Base-by-base conservation (phyloP, 2,888 invertebrate species). In the Diaperis boleti region DNA sequence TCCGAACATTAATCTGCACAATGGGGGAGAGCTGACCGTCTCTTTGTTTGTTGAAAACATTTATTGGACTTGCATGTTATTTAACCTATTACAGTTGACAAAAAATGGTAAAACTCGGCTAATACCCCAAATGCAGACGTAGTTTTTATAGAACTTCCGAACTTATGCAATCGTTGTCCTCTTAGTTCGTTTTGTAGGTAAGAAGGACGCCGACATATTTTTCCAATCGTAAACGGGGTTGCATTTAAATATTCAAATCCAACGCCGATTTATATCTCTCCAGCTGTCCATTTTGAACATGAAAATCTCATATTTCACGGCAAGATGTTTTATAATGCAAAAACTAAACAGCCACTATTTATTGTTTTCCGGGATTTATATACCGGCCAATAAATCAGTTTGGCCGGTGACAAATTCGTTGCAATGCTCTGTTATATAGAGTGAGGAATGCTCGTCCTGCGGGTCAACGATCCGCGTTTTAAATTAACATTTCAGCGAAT, bases 231-330 rank as follows among this genome's bases (percentile, higher is more conserved):
- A 37, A 57, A 47, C 39, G 45, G 37, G 59, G 49, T 49, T 63
- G 56, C 63, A 61, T 67, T 67, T 67, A 67, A 61, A 67, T 67
- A 65, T 67, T 67, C 60, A 59, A 67, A 65, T 67, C 60, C 59
- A 62, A 54, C 59, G 17, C 55, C 63, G 67, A 67, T 67, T 67
- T 67, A 63, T 67, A 59, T 59, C 60, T 67, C 55, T 39, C 42
- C 29, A 20, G 37, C 60, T 61, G 65, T 67, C 62, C 60, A 59
- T 59, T 59, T 41, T 41, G 41, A 20, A 37, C 59, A 49, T 59
- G 59, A 59, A 59, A 59, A 49, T 49, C 49, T 49, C 59, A 49
- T 59, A 59, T 49, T 59, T 59, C 49, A 59, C 59, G 14, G 31
- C 57, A 33, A 59, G 59, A 59, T 59, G 26, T 59, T 59, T 49